Conservation (phyloP, 2,888 invertebrate genomes). For the Pyrocoelia pectoralis region DNA sequence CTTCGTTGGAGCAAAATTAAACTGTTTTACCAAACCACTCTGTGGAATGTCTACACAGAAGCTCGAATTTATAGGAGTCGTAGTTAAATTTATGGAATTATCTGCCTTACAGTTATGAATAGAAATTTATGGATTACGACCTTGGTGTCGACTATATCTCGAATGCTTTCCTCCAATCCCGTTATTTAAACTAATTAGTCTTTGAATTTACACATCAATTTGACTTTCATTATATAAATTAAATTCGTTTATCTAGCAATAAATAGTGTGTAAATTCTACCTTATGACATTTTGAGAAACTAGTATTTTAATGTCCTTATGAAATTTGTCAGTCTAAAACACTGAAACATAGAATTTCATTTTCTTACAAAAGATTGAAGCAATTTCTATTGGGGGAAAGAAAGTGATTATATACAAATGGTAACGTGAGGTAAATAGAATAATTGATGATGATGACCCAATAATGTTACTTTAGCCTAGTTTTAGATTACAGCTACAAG, state of each 20-base stretch:
- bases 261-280: neutral
- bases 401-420: no score
- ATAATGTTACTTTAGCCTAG: no score
- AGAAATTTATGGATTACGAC: constrained; percentile 23
- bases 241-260: neutral
- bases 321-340: no score
- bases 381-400: no score
- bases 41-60: constrained; percentile 31
- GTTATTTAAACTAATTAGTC: constrained; percentile 14
- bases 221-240: constrained; percentile 9
- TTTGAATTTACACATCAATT: constrained; percentile 5
- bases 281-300: no score
- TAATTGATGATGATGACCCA: no score
- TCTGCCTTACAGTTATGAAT: constrained; percentile 24
- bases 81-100: constrained; percentile 28
- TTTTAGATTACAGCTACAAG: no score
- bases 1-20: constrained; percentile 29
- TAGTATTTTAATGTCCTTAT: neutral
- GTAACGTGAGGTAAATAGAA: no score
- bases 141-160: constrained; percentile 12
- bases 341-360: no score
- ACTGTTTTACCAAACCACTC: constrained; percentile 30
- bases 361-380: no score
- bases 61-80: constrained; percentile 25
- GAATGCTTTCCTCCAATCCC: constrained; percentile 12